phyloP scores from a whole-genome alignment of 2,888 invertebrate genomes.

The Periphyllus acericola region DNA sequence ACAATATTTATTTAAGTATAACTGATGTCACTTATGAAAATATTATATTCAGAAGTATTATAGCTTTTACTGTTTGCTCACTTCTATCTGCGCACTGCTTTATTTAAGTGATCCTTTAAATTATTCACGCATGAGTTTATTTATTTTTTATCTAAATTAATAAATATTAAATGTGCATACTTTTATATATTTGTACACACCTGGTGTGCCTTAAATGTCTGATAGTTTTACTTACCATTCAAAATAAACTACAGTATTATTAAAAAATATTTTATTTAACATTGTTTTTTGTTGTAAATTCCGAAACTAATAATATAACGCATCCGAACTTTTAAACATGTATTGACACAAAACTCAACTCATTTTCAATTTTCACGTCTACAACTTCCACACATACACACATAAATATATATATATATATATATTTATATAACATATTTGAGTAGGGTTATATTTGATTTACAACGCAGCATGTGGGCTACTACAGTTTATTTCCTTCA shows the following conservation, averaged over 20 bases:
- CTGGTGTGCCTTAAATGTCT: no score
- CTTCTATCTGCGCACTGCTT: no score
- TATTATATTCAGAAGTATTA: no score
- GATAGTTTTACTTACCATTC: background rate
- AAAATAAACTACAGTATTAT: background rate
- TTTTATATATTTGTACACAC: no score
- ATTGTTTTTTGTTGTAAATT: background rate
- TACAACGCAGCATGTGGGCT: background rate
- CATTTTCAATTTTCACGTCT: background rate
- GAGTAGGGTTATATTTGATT: background rate
- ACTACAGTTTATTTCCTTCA: background rate
- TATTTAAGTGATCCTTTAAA: no score
- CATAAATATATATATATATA: background rate
- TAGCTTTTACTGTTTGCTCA: no score
- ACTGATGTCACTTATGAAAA: background rate
- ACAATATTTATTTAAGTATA: background rate
- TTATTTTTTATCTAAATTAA: no score
- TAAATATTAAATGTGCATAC: no score
- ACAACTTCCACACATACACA: background rate
- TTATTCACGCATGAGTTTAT: no score
- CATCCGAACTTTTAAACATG: background rate
- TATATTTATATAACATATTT: background rate
- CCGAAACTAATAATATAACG: background rate
- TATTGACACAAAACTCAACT: background rate
- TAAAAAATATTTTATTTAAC: background rate